Conservation (phyloP, 92 coral and sea anemone species). For the Isaurus tuberculatus region DNA sequence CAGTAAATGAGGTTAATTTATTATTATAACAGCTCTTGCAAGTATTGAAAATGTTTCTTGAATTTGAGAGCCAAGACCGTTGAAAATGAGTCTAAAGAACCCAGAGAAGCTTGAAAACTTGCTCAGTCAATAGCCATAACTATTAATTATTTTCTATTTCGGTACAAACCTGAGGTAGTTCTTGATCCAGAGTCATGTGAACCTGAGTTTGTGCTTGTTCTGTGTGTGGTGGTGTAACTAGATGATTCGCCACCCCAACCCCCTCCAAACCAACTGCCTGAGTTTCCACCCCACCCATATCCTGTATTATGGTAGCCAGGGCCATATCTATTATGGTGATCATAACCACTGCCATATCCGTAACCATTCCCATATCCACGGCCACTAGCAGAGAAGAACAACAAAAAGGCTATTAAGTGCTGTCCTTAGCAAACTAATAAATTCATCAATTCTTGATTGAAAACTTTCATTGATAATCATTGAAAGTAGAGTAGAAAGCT, state of each 20-base stretch:
- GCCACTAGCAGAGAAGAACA: conserved; percentile 12
- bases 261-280: conserved; percentile 58
- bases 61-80: too few species aligned
- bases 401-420: not conserved
- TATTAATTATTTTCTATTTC: too few species aligned
- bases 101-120: too few species aligned
- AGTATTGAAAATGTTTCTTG: too few species aligned
- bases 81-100: too few species aligned
- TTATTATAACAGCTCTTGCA: too few species aligned
- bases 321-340: conserved; percentile 44
- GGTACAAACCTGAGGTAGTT: conserved; percentile 56
- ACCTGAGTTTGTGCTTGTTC: conserved; percentile 41
- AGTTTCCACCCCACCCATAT: conserved; percentile 52
- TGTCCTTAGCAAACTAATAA: not conserved
- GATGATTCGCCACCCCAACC: conserved; percentile 48
- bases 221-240: conserved; percentile 53
- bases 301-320: conserved; percentile 39
- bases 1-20: too few species aligned
- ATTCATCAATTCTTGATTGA: too few species aligned
- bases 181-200: conserved; percentile 54
- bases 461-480: too few species aligned
- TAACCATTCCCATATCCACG: conserved; percentile 40
- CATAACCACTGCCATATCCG: conserved; percentile 41
- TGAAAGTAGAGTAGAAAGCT: too few species aligned
- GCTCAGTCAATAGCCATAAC: not conserved